These are phyloP conservation scores for Fopius arisanus DNA, from an alignment of 1,140 invertebrate species.

Conservation along the genomic window DNA sequence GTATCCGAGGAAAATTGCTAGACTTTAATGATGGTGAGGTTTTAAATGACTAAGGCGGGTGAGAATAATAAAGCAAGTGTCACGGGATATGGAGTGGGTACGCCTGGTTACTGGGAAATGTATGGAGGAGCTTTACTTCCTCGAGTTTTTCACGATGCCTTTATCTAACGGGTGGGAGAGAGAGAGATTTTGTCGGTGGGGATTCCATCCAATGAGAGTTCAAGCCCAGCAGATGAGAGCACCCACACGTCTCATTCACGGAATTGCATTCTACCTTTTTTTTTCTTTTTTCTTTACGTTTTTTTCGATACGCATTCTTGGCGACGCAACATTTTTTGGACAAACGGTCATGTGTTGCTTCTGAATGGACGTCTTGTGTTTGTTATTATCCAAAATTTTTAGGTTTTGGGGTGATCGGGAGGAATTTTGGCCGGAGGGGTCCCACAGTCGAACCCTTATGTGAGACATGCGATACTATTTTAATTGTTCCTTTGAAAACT, in stretches of 20 bases:
- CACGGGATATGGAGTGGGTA: background rate
- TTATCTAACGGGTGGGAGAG: background rate
- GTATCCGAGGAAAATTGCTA: constrained; percentile 22
- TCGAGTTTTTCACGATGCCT: background rate
- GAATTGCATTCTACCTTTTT: background rate
- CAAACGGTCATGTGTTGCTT: too few species aligned
- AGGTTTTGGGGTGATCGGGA: too few species aligned
- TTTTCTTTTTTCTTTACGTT: background rate
- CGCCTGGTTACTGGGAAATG: background rate
- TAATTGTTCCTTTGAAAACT: too few species aligned
- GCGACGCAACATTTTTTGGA: too few species aligned
- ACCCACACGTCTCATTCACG: background rate
- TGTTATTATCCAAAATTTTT: too few species aligned
- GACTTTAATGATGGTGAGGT: constrained; percentile 40
- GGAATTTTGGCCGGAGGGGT: too few species aligned
- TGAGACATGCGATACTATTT: too few species aligned
- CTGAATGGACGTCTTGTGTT: too few species aligned
- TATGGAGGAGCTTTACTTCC: background rate
- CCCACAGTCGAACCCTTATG: too few species aligned
- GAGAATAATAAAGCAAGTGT: constrained; percentile 39
- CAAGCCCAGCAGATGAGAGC: background rate
- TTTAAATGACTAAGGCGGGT: constrained; percentile 35
- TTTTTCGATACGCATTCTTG: background rate
- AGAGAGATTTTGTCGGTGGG: background rate
- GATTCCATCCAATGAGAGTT: background rate